Conservation (phyloP, 2,888 invertebrate species). For the Anthophora plumipes region DNA sequence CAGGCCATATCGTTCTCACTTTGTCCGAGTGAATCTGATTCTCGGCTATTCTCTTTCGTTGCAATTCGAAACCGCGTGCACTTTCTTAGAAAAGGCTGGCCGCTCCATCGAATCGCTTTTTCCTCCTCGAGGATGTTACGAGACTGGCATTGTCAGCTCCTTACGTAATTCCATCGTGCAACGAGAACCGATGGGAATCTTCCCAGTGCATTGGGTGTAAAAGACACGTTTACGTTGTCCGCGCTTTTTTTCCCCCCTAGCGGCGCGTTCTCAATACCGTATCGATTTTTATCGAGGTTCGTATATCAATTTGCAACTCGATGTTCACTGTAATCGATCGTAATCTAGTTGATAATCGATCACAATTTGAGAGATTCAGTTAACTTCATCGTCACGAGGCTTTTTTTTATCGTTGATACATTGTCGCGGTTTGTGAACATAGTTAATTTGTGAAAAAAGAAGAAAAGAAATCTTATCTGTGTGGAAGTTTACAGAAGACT, state of each 20-base stretch:
- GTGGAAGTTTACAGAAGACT: not conserved
- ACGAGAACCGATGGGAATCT: constrained; percentile 75
- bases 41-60: not conserved
- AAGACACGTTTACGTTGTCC: constrained; percentile 31
- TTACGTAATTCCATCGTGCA: constrained; percentile 72
- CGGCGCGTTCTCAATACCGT: not conserved
- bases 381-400: not conserved
- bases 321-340: not conserved
- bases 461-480: not conserved
- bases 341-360: not conserved
- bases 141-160: constrained; percentile 70
- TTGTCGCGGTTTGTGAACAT: not conserved
- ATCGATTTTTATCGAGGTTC: constrained; percentile 1
- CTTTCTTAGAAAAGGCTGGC: constrained; percentile 47
- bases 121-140: constrained; percentile 76
- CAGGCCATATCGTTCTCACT: not conserved
- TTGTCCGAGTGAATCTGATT: not conserved
- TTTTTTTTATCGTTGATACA: not conserved
- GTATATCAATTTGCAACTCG: not conserved
- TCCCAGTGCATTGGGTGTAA: constrained; percentile 66
- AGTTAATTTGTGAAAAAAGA: not conserved
- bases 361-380: not conserved
- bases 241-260: not conserved
- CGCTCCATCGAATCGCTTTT: constrained; percentile 56
- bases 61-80: constrained; percentile 8